Conservation (phyloP, 1,140 invertebrate species). For the Antheraea mylitta region DNA sequence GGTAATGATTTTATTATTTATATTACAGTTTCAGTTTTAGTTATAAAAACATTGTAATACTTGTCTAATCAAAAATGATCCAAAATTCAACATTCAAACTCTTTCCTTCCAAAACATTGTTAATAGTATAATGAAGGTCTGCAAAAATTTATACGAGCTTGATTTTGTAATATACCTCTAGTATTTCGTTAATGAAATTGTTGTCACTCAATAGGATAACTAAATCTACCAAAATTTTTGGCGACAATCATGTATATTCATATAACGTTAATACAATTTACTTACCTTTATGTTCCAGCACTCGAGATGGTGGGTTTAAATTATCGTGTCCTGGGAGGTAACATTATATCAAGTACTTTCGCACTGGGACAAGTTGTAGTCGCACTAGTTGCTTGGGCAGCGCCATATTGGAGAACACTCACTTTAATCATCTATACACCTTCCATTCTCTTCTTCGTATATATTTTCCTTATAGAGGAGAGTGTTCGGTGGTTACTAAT, state of each 20-base stretch:
- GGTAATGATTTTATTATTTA: constrained; percentile 19
- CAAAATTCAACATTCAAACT: too few relatives aligned
- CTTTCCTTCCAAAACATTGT: too few relatives aligned
- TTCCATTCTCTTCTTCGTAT: constrained; percentile 82
- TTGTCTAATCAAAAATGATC: too few relatives aligned
- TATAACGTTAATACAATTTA: not conserved
- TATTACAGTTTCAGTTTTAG: not conserved
- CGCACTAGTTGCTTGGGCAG: constrained; percentile 83
- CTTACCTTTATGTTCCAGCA: constrained; percentile 80
- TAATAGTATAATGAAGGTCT: too few relatives aligned
- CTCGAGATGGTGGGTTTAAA: constrained; percentile 88
- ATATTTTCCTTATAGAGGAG: constrained; percentile 82
- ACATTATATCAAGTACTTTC: constrained; percentile 85
- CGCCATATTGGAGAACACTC: constrained; percentile 86
- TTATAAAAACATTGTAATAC: not conserved
- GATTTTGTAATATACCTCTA: too few relatives aligned
- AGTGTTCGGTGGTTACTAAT: constrained; percentile 80
- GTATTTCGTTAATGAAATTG: too few relatives aligned
- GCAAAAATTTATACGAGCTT: too few relatives aligned
- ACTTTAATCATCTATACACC: constrained; percentile 84
- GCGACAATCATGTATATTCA: too few relatives aligned
- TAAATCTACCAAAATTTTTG: too few relatives aligned
- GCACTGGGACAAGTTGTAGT: constrained; percentile 85
- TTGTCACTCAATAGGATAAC: too few relatives aligned
- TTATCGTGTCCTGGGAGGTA: constrained; percentile 85